A percentile compares a stretch with the other conserved stretches of the same genome.
These are phyloP conservation scores for Notamacropus eugenii DNA, from an alignment of 2,797 vertebrate species.

Conservation along the genomic window DNA sequence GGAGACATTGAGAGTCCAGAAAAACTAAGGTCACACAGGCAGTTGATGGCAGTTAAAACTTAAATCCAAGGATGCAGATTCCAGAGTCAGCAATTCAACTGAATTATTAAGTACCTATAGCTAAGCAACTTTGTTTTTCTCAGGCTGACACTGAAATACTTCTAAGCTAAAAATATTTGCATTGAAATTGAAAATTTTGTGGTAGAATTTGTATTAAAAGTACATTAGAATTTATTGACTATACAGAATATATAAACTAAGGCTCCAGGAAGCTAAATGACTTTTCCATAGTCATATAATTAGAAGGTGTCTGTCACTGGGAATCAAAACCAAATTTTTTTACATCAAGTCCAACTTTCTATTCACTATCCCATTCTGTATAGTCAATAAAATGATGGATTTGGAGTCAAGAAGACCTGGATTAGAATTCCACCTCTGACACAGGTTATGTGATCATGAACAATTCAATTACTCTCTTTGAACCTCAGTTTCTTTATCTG, in stretches of 20 bases:
- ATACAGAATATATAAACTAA: background rate
- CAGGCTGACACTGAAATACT: background rate
- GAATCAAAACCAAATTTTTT: background rate
- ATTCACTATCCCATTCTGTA: background rate
- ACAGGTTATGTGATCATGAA: background rate
- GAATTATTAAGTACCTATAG: background rate
- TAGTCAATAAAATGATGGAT: background rate
- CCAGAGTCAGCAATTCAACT: background rate
- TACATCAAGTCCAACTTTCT: background rate
- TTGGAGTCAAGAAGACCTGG: background rate
- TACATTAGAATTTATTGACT: background rate
- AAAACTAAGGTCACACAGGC: background rate
- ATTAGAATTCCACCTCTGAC: background rate
- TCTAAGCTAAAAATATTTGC: background rate
- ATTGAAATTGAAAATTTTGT: background rate
- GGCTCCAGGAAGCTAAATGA: background rate
- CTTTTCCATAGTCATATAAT: background rate
- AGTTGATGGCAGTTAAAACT: background rate
- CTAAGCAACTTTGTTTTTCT: background rate
- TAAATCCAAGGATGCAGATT: slow-evolving; percentile 2
- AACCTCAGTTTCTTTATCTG: background rate
- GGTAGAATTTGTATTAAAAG: background rate
- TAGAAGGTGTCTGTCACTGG: background rate
- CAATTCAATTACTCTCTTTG: background rate
- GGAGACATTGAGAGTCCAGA: background rate